Evolutionary conservation across 2,797 vertebrate species (phyloP).

Genomic region (Brachymystax lenok): DNA sequence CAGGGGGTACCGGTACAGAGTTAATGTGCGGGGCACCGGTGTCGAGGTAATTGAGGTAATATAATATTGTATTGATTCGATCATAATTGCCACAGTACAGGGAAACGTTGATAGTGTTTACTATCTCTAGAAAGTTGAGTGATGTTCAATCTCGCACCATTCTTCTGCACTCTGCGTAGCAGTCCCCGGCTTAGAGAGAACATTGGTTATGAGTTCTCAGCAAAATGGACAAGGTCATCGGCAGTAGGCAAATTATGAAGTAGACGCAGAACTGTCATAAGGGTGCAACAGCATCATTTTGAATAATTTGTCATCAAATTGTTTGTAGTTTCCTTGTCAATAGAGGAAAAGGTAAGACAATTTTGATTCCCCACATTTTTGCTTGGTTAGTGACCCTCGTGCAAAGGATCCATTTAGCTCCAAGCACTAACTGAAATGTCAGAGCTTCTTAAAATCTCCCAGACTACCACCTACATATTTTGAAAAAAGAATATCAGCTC

Average conservation of each 20-base stretch:
- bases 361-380: not conserved
- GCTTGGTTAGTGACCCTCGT: not conserved
- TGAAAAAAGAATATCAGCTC: not conserved
- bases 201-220: not conserved
- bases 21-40: too few species aligned
- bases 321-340: not conserved
- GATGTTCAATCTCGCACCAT: too few species aligned
- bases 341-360: not conserved
- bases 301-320: not conserved
- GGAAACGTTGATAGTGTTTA: too few species aligned
- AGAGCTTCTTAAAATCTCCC: constrained; percentile 14
- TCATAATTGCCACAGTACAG: too few species aligned
- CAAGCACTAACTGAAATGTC: constrained; percentile 3
- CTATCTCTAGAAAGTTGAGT: too few species aligned
- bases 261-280: not conserved
- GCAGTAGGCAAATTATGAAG: not conserved
- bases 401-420: not conserved
- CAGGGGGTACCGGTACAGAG: too few species aligned
- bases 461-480: constrained; percentile 2
- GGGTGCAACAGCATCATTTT: not conserved
- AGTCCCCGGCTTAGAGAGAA: too few species aligned
- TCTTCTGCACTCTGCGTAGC: too few species aligned
- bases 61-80: too few species aligned
- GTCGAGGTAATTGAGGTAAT: too few species aligned
- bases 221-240: not conserved